These are phyloP conservation scores for Vanessa tameamea DNA, from an alignment of 1,140 invertebrate genomes.

Conservation along the genomic window DNA sequence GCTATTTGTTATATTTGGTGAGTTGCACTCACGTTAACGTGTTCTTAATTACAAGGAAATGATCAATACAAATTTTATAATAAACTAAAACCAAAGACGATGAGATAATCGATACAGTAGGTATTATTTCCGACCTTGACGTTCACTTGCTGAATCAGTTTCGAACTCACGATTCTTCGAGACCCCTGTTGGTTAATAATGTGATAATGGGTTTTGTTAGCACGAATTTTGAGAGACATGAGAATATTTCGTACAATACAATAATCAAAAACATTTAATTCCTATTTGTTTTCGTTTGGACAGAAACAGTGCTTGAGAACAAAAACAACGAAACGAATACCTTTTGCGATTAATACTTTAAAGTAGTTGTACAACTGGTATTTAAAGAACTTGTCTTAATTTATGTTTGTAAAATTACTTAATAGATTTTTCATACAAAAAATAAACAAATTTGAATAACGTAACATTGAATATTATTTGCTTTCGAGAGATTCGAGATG, in stretches of 20 bases:
- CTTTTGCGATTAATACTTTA: too few species aligned
- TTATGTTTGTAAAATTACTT: too few species aligned
- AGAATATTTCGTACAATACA: slow-evolving; percentile 1
- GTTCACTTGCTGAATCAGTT: slow-evolving; percentile 28
- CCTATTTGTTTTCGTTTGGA: not conserved
- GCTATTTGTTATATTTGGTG: too few species aligned
- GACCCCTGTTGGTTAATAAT: slow-evolving; percentile 4
- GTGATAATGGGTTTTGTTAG: not conserved
- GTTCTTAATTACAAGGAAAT: too few species aligned
- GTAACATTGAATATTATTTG: too few species aligned
- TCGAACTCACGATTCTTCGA: slow-evolving; percentile 9
- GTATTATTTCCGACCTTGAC: slow-evolving; percentile 35
- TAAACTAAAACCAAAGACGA: not conserved
- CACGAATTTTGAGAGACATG: slow-evolving; percentile 7
- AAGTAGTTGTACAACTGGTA: too few species aligned
- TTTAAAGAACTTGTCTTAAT: too few species aligned
- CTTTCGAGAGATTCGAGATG: too few species aligned
- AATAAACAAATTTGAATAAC: too few species aligned
- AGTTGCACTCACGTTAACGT: too few species aligned
- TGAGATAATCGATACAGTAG: slow-evolving; percentile 9
- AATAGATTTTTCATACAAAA: too few species aligned
- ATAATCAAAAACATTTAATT: not conserved
- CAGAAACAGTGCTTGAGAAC: not conserved
- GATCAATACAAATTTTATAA: not conserved
- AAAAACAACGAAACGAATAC: too few species aligned